Evolutionary conservation across 2,113 vertebrate genomes (phyloP).

Genomic region (Carassius auratus): DNA sequence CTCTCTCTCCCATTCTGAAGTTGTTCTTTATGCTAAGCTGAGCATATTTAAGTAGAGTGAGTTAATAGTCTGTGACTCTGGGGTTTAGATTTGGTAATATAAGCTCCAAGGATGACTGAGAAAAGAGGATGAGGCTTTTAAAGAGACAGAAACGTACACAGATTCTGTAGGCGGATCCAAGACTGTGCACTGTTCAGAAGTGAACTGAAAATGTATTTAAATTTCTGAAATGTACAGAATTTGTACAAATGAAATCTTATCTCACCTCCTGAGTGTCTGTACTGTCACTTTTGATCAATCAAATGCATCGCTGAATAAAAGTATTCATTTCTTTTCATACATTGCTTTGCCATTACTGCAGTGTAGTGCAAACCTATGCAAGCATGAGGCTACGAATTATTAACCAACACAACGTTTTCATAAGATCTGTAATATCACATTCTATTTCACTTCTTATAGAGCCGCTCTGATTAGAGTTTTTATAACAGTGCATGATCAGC

Average conservation of each 20-base stretch:
- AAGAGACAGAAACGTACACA: constrained; percentile 41
- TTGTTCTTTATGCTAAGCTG: constrained; percentile 46
- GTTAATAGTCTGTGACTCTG: constrained; percentile 46
- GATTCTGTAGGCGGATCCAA: background rate
- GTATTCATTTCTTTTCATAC: background rate
- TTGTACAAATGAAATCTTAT: background rate
- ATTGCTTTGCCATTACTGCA: background rate
- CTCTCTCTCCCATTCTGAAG: constrained; percentile 1
- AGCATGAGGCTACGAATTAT: constrained; percentile 8
- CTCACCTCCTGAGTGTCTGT: background rate
- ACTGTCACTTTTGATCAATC: background rate
- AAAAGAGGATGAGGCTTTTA: constrained; percentile 42
- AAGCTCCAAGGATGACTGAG: constrained; percentile 26
- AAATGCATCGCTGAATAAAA: background rate
- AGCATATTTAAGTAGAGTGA: constrained; percentile 37
- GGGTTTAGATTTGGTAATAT: constrained; percentile 46
- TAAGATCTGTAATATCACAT: constrained; percentile 20
- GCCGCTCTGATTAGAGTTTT: constrained; percentile 28
- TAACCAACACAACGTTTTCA: constrained; percentile 36
- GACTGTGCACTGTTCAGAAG: background rate
- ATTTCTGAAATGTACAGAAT: background rate
- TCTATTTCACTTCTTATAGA: constrained; percentile 14
- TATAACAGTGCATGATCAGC: constrained; percentile 39
- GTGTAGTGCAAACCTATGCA: background rate
- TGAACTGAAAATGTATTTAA: background rate